Percentiles rank a stretch among this genome's conserved stretches.
These are phyloP conservation scores for Chaetodon trifascialis DNA, from an alignment of 2,113 vertebrate species.

Conservation along the genomic window DNA sequence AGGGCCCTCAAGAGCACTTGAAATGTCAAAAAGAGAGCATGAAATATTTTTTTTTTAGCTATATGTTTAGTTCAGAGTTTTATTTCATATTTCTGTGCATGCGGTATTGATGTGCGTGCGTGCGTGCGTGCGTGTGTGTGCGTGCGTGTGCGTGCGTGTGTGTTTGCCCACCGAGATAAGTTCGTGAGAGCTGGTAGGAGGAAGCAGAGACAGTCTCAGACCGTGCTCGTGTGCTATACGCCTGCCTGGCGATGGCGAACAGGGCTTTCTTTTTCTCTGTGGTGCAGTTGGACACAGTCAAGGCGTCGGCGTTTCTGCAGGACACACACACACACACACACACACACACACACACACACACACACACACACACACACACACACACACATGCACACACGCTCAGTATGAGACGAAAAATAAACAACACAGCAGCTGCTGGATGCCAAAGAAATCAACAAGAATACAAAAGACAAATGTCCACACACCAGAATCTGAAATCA, in stretches of 20 bases:
- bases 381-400: background rate
- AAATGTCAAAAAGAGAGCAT: no score
- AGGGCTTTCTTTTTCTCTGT: constrained; percentile 74
- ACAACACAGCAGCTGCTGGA: no score
- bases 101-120: no score
- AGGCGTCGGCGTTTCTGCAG: constrained; percentile 70
- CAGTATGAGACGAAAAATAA: background rate
- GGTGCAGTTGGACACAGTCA: constrained; percentile 79
- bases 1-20: no score
- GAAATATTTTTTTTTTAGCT: no score
- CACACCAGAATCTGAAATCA: no score
- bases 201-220: background rate
- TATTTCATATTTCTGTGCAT: background rate
- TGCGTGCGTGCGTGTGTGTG: background rate
- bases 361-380: constrained; percentile 15
- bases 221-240: constrained; percentile 64
- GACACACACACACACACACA: constrained; percentile 19
- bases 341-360: constrained; percentile 15
- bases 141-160: background rate
- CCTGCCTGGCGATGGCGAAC: constrained; percentile 77
- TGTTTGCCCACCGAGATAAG: constrained; percentile 83
- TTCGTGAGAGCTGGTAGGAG: constrained; percentile 70
- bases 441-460: no score
- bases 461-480: no score
- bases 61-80: no score